Evolutionary conservation across 2,888 invertebrate species (phyloP).

Genomic region (Ecliptopera silaceata): DNA sequence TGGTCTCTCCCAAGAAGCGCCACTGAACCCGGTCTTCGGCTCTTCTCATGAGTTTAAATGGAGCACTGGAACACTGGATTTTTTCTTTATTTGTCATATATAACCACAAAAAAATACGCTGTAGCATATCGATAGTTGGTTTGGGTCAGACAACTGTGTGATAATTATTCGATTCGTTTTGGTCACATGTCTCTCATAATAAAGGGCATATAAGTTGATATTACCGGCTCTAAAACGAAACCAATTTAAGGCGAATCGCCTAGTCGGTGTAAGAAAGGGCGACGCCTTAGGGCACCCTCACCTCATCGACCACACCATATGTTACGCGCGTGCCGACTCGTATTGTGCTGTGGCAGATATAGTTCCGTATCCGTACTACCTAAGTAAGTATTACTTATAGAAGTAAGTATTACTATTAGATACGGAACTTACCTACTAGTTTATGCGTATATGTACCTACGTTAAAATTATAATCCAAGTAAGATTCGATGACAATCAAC

Average conservation of each 20-base stretch:
- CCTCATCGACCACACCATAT: conserved; percentile 15
- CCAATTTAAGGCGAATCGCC: conserved; percentile 9
- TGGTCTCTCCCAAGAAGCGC: no score
- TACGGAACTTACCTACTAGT: no score
- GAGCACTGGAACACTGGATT: no score
- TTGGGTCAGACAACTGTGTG: neutral
- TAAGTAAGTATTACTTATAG: no score
- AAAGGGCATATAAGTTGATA: neutral
- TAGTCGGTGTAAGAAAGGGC: conserved; percentile 13
- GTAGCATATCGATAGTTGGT: neutral
- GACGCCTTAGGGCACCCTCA: conserved; percentile 7
- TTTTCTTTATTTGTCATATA: no score
- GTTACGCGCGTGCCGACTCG: conserved; percentile 17
- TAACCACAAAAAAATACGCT: no score
- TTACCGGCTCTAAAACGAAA: neutral
- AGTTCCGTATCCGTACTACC: conserved; percentile 6
- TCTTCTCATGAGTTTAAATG: no score
- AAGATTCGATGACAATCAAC: no score
- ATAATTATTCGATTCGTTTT: neutral
- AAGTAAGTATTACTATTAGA: no score
- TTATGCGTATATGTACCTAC: no score
- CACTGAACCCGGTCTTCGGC: no score
- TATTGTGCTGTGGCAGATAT: neutral
- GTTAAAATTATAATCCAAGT: no score
- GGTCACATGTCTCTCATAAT: neutral